A percentile compares a stretch with the other conserved stretches of the same genome.
Conservation (phyloP, 1,140 invertebrate genomes). For the Atopsyche davidsoni region DNA sequence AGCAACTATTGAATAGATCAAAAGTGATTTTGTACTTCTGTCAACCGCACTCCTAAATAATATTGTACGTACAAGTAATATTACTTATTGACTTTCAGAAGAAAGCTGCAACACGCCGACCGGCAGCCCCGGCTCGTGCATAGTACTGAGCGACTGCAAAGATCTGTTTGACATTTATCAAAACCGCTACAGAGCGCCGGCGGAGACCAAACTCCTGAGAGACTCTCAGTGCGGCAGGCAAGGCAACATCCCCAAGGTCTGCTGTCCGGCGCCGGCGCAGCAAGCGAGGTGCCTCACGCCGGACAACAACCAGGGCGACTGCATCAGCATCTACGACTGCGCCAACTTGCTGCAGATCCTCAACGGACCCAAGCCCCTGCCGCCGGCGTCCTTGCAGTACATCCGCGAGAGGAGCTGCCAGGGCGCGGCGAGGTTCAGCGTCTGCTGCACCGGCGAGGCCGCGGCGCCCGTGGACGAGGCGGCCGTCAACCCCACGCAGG, state of each 20-base stretch:
- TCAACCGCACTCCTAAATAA: too few species aligned
- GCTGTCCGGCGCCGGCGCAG: neutral
- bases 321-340: conserved; percentile 38
- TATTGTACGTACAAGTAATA: too few species aligned
- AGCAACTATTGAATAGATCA: too few species aligned
- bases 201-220: conserved; percentile 15
- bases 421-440: conserved; percentile 9
- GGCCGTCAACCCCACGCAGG: conserved; percentile 13
- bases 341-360: conserved; percentile 35
- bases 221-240: conserved; percentile 18
- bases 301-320: conserved; percentile 35
- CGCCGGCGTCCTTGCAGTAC: conserved; percentile 1
- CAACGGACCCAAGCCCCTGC: conserved; percentile 14
- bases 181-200: conserved; percentile 7
- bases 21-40: too few species aligned
- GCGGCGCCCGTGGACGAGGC: neutral
- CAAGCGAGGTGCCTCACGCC: conserved; percentile 38
- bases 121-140: conserved; percentile 11
- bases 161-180: conserved; percentile 10
- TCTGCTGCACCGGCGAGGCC: conserved; percentile 13
- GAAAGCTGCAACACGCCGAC: conserved; percentile 16
- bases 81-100: too few species aligned
- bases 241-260: neutral
- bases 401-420: conserved; percentile 11
- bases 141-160: conserved; percentile 15